phyloP scores from a whole-genome alignment of 1,140 invertebrate genomes.

The Pomacea maculata region DNA sequence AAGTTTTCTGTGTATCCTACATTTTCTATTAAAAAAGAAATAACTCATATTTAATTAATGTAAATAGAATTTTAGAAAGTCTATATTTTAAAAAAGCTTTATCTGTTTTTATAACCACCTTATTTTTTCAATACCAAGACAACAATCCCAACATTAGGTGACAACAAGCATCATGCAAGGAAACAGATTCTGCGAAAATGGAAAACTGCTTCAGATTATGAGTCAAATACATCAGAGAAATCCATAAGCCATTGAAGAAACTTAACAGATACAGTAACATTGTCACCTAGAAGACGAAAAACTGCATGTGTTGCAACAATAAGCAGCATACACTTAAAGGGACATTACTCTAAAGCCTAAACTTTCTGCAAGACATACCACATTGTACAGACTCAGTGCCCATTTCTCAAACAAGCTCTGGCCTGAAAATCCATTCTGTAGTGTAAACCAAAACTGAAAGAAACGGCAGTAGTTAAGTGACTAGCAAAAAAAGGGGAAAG shows the following conservation, averaged over 20 bases:
- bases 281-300: neutral
- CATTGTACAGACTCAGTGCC: slow-evolving; percentile 98
- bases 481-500: neutral
- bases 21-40: neutral
- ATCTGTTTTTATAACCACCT: neutral
- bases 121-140: neutral
- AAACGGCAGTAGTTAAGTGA: slow-evolving; percentile 64
- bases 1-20: too few species aligned
- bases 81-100: neutral
- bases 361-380: slow-evolving; percentile 70
- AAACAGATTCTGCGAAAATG: too few species aligned
- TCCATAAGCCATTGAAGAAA: neutral
- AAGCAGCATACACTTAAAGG: neutral
- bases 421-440: slow-evolving; percentile 97
- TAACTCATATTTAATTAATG: neutral
- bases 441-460: slow-evolving; percentile 85
- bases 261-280: neutral
- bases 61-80: neutral
- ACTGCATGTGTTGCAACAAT: neutral
- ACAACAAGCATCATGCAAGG: neutral
- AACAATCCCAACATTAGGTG: neutral
- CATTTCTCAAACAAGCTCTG: slow-evolving; percentile 98
- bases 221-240: neutral
- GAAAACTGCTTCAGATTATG: neutral
- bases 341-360: slow-evolving; percentile 2